phyloP scores from a whole-genome alignment of 2,113 vertebrate genomes.

The Porphyrio hochstetteri region DNA sequence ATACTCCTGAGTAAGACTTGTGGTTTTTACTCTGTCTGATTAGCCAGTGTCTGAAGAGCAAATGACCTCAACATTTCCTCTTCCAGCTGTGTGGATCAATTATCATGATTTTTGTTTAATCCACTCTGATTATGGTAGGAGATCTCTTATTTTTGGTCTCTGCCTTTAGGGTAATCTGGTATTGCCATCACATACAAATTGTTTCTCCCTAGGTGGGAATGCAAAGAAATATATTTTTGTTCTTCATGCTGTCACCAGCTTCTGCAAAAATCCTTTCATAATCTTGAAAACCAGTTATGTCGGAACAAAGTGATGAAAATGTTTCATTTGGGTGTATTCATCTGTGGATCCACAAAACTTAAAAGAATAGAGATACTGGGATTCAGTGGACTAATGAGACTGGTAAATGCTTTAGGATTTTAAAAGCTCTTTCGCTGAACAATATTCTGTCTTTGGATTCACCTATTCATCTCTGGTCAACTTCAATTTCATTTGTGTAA shows the following conservation, averaged over 20 bases:
- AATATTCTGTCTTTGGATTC: background rate
- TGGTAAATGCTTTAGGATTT: background rate
- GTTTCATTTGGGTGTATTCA: background rate
- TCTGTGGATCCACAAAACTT: background rate
- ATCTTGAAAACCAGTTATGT: slow-evolving; percentile 30
- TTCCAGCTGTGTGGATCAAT: slow-evolving; percentile 60
- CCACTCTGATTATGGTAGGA: slow-evolving; percentile 37
- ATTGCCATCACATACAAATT: slow-evolving; percentile 15
- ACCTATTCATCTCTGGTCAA: background rate
- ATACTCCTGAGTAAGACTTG: slow-evolving; percentile 29
- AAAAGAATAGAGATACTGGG: background rate
- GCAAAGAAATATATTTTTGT: slow-evolving; percentile 43
- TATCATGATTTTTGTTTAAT: slow-evolving; percentile 26
- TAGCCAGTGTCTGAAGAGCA: slow-evolving; percentile 43
- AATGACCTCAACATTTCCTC: slow-evolving; percentile 46
- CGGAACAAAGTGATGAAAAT: background rate
- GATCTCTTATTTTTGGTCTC: slow-evolving; percentile 38
- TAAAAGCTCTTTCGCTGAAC: background rate
- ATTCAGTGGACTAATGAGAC: background rate
- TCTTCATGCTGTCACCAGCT: background rate
- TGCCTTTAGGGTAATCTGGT: slow-evolving; percentile 36
- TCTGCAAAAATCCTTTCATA: slow-evolving; percentile 36
- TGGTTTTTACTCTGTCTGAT: slow-evolving; percentile 63
- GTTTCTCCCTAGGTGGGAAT: slow-evolving; percentile 8
- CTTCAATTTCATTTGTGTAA: background rate